Base-by-base conservation (phyloP, 1,140 invertebrate genomes). In the Aricia agestis region DNA sequence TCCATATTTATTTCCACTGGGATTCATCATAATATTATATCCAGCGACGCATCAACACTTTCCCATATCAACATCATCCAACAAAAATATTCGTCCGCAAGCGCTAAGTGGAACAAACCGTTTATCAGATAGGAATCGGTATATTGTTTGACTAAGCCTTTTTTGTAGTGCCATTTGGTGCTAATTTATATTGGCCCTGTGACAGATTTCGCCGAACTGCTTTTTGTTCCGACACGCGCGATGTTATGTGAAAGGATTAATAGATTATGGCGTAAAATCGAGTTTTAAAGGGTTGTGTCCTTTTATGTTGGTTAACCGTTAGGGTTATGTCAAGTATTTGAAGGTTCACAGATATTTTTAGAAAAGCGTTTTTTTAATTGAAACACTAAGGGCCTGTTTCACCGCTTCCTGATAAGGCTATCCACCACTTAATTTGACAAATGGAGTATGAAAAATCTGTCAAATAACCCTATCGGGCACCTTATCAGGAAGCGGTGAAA, bases 131-230 rank as follows among this genome's bases (percentile, higher is more conserved):
- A 73, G 68, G 75, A 76, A 78, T 71, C 67, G 57, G 74, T 52
- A 25, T 66, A 52, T 72, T 85, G 68, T 82, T 79, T 78, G 76
- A 72, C 72, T 76, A 78, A 79, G 73, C 66, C 66, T 76, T 79
- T 82, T 83, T 82, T 83, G 75, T 70, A 75, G 75, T 75, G 70
- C 67, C 76, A 74, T 71, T 67, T 74, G 70, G 78, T 73, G 76
- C 78, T 82, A 84, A 86, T 84, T 83, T 83, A 84, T 86, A 80
- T 82, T 79, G 76, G 69, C 76, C 78, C 73, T 76, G 78, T 74
- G 75, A 76, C 75, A 72, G 76, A 82, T 82, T 79, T 79, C 78
- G 73, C 25, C 68, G 77, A 83, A 82, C 75, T 32, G 75, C 78
- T 82, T 80, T 82, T 82, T 79, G 66, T 73, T 76, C 78, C 41